Percentiles rank a stretch among this genome's conserved stretches.
Evolutionary conservation across 1,140 invertebrate genomes (phyloP).

Genomic region (Arion vulgaris): DNA sequence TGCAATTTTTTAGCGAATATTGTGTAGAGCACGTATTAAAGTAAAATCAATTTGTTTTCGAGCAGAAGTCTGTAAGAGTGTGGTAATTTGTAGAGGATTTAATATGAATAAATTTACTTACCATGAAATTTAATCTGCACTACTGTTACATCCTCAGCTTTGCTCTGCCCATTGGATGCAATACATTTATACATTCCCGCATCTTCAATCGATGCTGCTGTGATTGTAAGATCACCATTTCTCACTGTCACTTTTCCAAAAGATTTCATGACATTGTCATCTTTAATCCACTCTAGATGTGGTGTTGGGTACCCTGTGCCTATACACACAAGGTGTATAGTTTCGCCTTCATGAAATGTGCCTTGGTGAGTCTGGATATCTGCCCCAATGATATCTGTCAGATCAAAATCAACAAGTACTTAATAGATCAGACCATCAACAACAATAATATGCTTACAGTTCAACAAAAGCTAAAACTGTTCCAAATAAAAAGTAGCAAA

Average conservation of each 20-base stretch:
- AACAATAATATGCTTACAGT: too few relatives aligned
- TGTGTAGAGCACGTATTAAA: too few relatives aligned
- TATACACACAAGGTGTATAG: slow-evolving; percentile 50
- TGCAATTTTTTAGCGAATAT: too few relatives aligned
- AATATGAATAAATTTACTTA: too few relatives aligned
- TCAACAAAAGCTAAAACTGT: too few relatives aligned
- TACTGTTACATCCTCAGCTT: slow-evolving; percentile 46
- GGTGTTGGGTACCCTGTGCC: slow-evolving; percentile 55
- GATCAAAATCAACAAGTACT: slow-evolving; percentile 17
- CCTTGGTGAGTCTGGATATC: slow-evolving; percentile 46
- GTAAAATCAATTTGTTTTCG: too few relatives aligned
- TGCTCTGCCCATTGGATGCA: slow-evolving; percentile 44
- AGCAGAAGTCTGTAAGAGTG: too few relatives aligned
- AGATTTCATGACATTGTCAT: slow-evolving; percentile 39
- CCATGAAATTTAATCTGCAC: slow-evolving; percentile 51
- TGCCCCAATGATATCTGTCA: slow-evolving; percentile 45
- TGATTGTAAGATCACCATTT: slow-evolving; percentile 48
- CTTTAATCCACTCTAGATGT: slow-evolving; percentile 51
- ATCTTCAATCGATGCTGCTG: slow-evolving; percentile 50
- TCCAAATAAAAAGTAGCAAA: too few relatives aligned
- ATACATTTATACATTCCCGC: slow-evolving; percentile 57
- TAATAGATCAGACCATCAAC: too few relatives aligned
- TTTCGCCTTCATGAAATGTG: slow-evolving; percentile 51
- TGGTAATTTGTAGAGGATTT: too few relatives aligned
- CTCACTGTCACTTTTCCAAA: slow-evolving; percentile 44